Conservation (phyloP, 2,797 vertebrate species). For the Falco columbarius region DNA sequence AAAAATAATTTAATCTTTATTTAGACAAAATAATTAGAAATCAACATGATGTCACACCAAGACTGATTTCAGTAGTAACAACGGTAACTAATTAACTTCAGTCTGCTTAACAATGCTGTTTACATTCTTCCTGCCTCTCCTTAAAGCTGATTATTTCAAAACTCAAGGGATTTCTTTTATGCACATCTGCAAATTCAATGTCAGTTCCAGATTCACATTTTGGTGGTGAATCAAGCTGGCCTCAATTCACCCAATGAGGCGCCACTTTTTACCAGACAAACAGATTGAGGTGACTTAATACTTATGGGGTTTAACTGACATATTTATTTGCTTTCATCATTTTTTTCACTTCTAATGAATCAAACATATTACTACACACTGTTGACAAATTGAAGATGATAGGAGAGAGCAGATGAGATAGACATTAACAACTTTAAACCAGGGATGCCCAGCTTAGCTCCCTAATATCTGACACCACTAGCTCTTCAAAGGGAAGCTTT, state of each 20-base stretch:
- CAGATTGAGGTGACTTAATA: slow-evolving; percentile 77
- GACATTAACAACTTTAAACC: slow-evolving; percentile 12
- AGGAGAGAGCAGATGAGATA: slow-evolving; percentile 53
- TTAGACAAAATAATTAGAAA: slow-evolving; percentile 45
- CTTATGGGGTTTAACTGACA: slow-evolving; percentile 57
- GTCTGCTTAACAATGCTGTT: slow-evolving; percentile 3
- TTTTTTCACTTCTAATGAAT: slow-evolving; percentile 39
- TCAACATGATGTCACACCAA: slow-evolving; percentile 25
- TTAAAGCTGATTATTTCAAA: slow-evolving; percentile 60
- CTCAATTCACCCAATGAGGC: slow-evolving; percentile 50
- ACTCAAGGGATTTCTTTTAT: slow-evolving; percentile 69
- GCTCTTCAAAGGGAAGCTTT: neutral
- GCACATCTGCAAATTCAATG: slow-evolving; percentile 82
- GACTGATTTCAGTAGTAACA: slow-evolving; percentile 43
- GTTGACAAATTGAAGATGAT: slow-evolving; percentile 29
- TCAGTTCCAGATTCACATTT: slow-evolving; percentile 74
- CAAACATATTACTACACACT: neutral
- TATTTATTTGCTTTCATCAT: slow-evolving; percentile 55
- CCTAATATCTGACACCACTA: neutral
- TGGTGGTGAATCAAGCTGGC: slow-evolving; percentile 77
- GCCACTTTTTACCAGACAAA: slow-evolving; percentile 73
- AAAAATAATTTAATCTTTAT: neutral
- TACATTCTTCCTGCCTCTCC: slow-evolving; percentile 53
- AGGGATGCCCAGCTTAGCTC: neutral
- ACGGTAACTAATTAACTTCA: slow-evolving; percentile 51